A percentile compares a stretch with the other conserved stretches of the same genome.
These are phyloP conservation scores for Riparia riparia DNA, from an alignment of 2,113 vertebrate genomes.

Conservation along the genomic window DNA sequence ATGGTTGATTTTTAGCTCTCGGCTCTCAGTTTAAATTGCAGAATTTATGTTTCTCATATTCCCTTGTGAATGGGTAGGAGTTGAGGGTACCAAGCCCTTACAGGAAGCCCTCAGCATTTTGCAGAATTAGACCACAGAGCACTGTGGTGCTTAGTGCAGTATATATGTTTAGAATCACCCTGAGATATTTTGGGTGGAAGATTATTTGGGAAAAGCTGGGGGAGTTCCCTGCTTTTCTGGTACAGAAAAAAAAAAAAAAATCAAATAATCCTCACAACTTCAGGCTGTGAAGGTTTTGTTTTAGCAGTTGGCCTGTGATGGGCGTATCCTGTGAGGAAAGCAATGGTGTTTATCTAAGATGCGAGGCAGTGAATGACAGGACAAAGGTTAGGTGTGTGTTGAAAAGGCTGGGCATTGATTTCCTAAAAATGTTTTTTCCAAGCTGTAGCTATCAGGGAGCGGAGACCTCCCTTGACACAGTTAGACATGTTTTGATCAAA, in stretches of 20 bases:
- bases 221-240: conserved; percentile 39
- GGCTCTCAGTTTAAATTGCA: background rate
- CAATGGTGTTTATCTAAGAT: conserved; percentile 47
- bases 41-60: background rate
- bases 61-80: background rate
- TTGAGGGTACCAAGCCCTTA: conserved; percentile 17
- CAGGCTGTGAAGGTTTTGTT: conserved; percentile 12
- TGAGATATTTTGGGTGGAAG: conserved; percentile 19
- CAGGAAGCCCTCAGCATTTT: background rate
- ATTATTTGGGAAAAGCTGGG: conserved; percentile 38
- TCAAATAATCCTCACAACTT: background rate
- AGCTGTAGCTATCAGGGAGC: background rate
- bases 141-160: background rate
- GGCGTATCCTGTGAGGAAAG: conserved; percentile 13
- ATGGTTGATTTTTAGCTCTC: background rate
- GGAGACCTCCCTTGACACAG: background rate
- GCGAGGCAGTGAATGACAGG: background rate
- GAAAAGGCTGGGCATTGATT: conserved; percentile 43
- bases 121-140: background rate
- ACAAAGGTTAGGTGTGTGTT: conserved; percentile 59
- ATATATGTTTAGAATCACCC: background rate
- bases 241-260: background rate
- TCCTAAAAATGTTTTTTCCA: conserved; percentile 9
- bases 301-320: background rate
- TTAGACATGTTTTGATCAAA: conserved; percentile 30